Percentiles rank a stretch among this genome's conserved stretches.
These are phyloP conservation scores for Charadrius vociferus DNA, from an alignment of 2,113 vertebrate genomes.

Conservation along the genomic window DNA sequence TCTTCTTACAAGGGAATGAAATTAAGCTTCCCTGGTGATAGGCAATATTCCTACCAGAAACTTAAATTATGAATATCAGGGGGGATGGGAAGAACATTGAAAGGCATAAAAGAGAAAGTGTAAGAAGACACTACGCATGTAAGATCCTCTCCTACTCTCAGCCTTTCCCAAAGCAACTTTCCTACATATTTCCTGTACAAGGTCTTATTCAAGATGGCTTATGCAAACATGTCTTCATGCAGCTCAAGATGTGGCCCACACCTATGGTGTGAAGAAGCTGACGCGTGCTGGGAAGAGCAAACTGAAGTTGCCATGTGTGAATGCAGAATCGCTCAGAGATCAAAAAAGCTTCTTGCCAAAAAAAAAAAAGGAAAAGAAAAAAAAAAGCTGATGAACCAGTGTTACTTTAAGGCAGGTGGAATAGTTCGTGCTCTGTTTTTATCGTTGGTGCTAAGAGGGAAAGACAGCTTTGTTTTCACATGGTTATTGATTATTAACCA, in stretches of 20 bases:
- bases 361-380: not conserved
- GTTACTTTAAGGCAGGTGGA: conserved; percentile 33
- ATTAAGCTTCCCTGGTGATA: not conserved
- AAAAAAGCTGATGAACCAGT: not conserved
- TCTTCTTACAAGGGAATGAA: not conserved
- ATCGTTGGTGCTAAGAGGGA: conserved; percentile 36
- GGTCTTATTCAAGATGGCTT: not conserved
- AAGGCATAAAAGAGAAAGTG: not conserved
- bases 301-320: not conserved
- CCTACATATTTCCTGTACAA: not conserved
- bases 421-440: conserved; percentile 50
- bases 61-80: not conserved
- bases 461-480: conserved; percentile 75
- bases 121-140: rapidly evolving
- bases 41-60: not conserved
- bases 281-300: not conserved
- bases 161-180: not conserved
- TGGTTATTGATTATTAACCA: conserved; percentile 83
- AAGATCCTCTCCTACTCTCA: not conserved
- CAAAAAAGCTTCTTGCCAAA: not conserved
- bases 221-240: not conserved
- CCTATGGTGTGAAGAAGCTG: not conserved
- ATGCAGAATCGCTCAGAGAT: not conserved
- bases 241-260: not conserved
- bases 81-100: not conserved